phyloP scores from a whole-genome alignment of 2,113 vertebrate species.

The Myxocyprinus asiaticus region DNA sequence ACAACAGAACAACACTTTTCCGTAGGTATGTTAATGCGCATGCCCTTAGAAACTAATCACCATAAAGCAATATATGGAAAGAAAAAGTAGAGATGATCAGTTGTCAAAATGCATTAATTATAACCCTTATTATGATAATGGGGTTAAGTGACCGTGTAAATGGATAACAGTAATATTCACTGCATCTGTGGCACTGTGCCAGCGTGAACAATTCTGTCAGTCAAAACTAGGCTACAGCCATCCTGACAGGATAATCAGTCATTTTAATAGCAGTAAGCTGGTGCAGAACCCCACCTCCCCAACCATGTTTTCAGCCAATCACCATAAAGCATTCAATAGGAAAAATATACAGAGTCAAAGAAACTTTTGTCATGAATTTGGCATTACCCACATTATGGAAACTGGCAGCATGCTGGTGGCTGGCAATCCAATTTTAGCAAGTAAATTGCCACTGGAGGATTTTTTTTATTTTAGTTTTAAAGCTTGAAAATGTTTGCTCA shows the following conservation, averaged over 20 bases:
- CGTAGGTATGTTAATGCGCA: background rate
- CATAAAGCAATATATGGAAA: slow-evolving; percentile 7
- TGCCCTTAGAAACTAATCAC: background rate
- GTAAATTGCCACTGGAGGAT: background rate
- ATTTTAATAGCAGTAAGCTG: slow-evolving; percentile 69
- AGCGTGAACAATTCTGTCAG: slow-evolving; percentile 56
- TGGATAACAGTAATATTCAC: slow-evolving; percentile 59
- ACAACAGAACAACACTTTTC: background rate
- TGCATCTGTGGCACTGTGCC: slow-evolving; percentile 47
- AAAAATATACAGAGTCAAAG: background rate
- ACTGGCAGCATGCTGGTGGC: background rate
- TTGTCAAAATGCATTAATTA: slow-evolving; percentile 26
- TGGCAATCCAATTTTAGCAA: background rate
- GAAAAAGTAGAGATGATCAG: slow-evolving; percentile 7
- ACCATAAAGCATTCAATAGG: background rate
- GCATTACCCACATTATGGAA: slow-evolving; percentile 7
- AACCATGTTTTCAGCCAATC: background rate
- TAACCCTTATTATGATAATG: slow-evolving; percentile 25
- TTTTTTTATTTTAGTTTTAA: background rate
- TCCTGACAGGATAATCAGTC: slow-evolving; percentile 64
- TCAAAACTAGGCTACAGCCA: slow-evolving; percentile 68
- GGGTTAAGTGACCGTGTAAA: slow-evolving; percentile 41
- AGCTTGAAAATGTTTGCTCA: background rate
- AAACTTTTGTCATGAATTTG: slow-evolving; percentile 8
- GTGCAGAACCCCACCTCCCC: slow-evolving; percentile 57